Evolutionary conservation across 1,140 invertebrate species (phyloP).

Genomic region (Drosophila rufa): DNA sequence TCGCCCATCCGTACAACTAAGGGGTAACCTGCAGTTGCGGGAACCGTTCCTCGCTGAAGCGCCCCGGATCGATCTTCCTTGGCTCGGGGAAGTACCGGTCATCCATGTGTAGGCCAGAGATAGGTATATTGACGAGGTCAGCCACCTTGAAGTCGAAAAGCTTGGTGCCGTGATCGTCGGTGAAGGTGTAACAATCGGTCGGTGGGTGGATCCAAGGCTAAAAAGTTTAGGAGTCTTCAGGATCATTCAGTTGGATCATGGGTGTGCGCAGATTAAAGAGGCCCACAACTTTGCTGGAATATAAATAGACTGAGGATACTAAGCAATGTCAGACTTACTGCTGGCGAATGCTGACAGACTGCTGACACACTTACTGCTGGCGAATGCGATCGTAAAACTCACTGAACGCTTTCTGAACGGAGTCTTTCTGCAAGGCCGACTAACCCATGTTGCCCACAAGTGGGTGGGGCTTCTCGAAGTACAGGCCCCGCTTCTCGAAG

Average conservation of each 20-base stretch:
- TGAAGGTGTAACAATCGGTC: constrained; percentile 87
- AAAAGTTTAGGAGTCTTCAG: too few relatives aligned
- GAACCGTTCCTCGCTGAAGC: constrained; percentile 86
- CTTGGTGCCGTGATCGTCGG: constrained; percentile 56
- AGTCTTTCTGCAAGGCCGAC: constrained; percentile 61
- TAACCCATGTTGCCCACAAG: constrained; percentile 79
- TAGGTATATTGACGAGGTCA: constrained; percentile 84
- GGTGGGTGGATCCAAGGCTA: constrained; percentile 27
- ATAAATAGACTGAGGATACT: not conserved
- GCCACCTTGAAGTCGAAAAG: constrained; percentile 68
- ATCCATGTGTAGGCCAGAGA: constrained; percentile 85
- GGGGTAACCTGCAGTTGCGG: constrained; percentile 85
- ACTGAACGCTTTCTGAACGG: constrained; percentile 54
- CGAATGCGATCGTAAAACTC: constrained; percentile 67
- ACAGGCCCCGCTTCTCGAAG: constrained; percentile 76
- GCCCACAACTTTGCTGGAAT: constrained; percentile 85
- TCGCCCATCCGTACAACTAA: too few relatives aligned
- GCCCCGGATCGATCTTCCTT: constrained; percentile 86
- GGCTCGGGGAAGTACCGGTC: constrained; percentile 86
- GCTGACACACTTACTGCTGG: constrained; percentile 60
- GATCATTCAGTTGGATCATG: constrained; percentile 86
- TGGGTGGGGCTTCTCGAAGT: constrained; percentile 74
- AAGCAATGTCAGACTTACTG: not conserved
- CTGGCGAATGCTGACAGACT: too few relatives aligned
- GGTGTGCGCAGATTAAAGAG: constrained; percentile 87